Percentiles rank a stretch among this genome's conserved stretches.
phyloP scores from a whole-genome alignment of 2,113 vertebrate genomes.

The Nyctereutes procyonoides region DNA sequence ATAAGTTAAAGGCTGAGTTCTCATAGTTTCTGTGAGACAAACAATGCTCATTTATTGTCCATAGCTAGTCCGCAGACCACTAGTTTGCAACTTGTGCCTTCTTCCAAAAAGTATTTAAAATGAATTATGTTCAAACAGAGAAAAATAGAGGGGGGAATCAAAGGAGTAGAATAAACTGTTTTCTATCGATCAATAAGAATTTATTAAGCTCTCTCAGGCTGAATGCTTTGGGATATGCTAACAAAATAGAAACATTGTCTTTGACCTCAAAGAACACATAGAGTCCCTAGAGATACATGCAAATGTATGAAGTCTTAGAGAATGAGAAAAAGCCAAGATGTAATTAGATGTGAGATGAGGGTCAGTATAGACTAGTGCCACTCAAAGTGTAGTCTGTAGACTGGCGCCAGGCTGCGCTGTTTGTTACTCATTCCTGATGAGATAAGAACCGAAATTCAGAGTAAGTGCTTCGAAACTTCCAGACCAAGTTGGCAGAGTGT shows the following conservation, averaged over 20 bases:
- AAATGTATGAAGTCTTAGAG: neutral
- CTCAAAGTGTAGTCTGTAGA: neutral
- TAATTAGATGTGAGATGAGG: neutral
- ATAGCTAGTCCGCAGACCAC: neutral
- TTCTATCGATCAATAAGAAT: conserved; percentile 27
- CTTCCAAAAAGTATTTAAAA: neutral
- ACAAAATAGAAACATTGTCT: conserved; percentile 38
- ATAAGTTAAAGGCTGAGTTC: neutral
- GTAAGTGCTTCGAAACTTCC: neutral
- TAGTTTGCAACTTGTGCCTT: neutral
- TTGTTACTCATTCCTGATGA: neutral
- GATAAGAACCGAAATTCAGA: neutral
- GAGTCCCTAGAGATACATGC: neutral
- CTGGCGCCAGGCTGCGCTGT: rapidly evolving
- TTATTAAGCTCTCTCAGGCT: neutral
- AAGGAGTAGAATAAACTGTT: neutral
- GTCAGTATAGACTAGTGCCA: neutral
- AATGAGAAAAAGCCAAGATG: neutral
- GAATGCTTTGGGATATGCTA: neutral
- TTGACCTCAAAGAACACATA: neutral
- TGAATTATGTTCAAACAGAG: conserved; percentile 31
- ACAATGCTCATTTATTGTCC: neutral
- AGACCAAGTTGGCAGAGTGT: neutral
- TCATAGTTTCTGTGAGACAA: neutral
- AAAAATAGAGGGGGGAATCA: neutral